Conservation (phyloP, 2,113 vertebrate species). For the Amia ocellicauda region DNA sequence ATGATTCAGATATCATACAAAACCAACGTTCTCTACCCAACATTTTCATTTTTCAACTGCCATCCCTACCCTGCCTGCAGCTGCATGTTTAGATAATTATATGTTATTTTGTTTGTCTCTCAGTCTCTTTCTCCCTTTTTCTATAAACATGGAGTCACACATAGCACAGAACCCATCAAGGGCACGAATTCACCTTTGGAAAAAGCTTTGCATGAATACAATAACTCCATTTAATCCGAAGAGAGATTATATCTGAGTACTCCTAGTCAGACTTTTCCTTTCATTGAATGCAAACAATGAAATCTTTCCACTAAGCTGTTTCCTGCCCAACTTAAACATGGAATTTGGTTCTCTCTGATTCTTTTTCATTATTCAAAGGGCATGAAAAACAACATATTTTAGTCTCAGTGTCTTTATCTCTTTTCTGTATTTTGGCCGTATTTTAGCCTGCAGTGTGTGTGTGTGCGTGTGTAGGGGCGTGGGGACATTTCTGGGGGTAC, state of each 20-base stretch:
- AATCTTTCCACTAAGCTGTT: slow-evolving; percentile 67
- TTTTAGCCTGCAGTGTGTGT: not conserved
- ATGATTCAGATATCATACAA: no score
- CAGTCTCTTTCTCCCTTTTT: not conserved
- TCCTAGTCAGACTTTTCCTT: slow-evolving; percentile 77
- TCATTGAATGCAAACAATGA: slow-evolving; percentile 77
- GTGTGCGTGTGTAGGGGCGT: no score
- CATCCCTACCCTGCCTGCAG: no score
- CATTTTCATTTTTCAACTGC: no score
- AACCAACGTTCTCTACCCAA: no score
- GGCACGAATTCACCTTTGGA: slow-evolving; percentile 61
- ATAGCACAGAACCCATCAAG: slow-evolving; percentile 37
- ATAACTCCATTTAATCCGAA: slow-evolving; percentile 62
- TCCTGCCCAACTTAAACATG: slow-evolving; percentile 63
- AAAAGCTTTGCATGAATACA: slow-evolving; percentile 51
- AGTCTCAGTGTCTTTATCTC: not conserved
- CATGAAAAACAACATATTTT: slow-evolving; percentile 12
- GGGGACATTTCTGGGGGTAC: no score
- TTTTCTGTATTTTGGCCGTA: not conserved
- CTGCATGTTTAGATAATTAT: no score
- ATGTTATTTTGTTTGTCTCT: not conserved
- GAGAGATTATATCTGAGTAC: slow-evolving; percentile 69
- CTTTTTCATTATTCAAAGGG: slow-evolving; percentile 12
- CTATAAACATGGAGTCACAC: slow-evolving; percentile 5
- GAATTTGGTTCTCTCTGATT: slow-evolving; percentile 41